Evolutionary conservation across 2,797 vertebrate species (phyloP), one percentile per base, ranked within the genome.

Genomic region (Xenops minutus): DNA sequence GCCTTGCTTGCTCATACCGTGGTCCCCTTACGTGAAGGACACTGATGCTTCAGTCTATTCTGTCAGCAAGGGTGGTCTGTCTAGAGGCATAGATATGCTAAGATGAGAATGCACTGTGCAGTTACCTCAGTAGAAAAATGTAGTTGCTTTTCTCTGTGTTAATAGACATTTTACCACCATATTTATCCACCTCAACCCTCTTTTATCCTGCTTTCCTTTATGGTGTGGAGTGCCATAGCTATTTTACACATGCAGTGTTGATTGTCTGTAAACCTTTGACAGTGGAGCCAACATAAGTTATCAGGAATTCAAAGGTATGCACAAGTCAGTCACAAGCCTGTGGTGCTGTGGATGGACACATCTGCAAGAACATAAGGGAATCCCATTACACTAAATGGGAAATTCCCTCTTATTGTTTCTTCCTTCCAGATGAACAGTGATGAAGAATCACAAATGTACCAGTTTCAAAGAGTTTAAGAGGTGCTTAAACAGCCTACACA

Each of bases 1-100:
- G 37, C 2, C 26, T n/a, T 90, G 17, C n/a, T 56, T 67, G 19
- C 18, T 80, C 9, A 12, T 59, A 8, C n/a, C n/a, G 10, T 32
- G 5, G 6, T 34, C 12, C 9, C 4, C 8, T 68, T 44, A 34
- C 0, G 1, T 8, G 20, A 74, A 23, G 20, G n/a, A 77, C 39
- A 49, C 5, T n/a, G 24, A 5, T 3, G 1, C 14, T 80, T 22
- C 48, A 63, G 26, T 29, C 48, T 15, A 14, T 11, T 56, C 12
- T 21, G 23, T 72, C 76, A 83, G 24, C 30, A 63, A 49, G 14
- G 36, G 21, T 46, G 8, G 27, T 86, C 37, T 63, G 56, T 43
- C 51, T 41, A 29, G 26, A 17, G 48, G 24, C 37, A 62, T 2
- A 46, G 24, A 12, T 34, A 32, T 12, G 16, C 21, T 23, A 18